Evolutionary conservation across 1,140 invertebrate species (phyloP), one percentile per base, ranked within the genome.

Genomic region (Eriocheir sinensis): DNA sequence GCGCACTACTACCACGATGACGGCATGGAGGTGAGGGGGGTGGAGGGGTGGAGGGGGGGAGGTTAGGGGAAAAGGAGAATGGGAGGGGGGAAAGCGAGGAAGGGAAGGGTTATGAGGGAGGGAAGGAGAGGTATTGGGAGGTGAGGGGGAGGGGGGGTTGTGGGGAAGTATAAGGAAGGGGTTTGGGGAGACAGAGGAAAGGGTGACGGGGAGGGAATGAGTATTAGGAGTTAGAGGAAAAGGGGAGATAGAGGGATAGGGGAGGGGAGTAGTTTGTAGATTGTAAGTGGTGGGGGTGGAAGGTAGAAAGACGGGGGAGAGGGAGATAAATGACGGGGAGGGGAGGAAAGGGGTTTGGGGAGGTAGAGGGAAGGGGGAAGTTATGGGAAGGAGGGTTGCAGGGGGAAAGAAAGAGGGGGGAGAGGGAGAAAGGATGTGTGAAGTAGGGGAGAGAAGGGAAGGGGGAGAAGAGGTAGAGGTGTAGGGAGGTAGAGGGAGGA

Each of bases 1-100:
- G 97, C 97, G 92, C 97, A 97, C 96, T 98, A 98, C 96, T 98
- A 94, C 90, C 94, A 94, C 38, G 94, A 94, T 48, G 41, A 94
- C 48, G 94, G 89, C 41, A 48, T 36, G 27, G 89, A 94, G 89
- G 94, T 94, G 32, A 89, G 85, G 30, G 34, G 8, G 27, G 2
- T 15, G 34, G 79, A 38, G 38, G 21, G 27, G 1, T 27, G 15
- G 0, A 34, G 17, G 40, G 38, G 3, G 0, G 12, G 17, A 12
- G 30, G 34, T 27, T 34, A 12, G 21, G 27, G 53, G 44, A 44
- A 30, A 21, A 27, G 41, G 36, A 36, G 8, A 36, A 21, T 3
- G 27, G 53, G 44, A 44, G 17, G n/a, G 6, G 41, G 36, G 41
- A 17, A 30, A 9, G 88, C 3, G 88, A 44, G 89, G 53, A 3